Evolutionary conservation across 2,113 vertebrate species (phyloP).

Genomic region (Toxostoma redivivum): DNA sequence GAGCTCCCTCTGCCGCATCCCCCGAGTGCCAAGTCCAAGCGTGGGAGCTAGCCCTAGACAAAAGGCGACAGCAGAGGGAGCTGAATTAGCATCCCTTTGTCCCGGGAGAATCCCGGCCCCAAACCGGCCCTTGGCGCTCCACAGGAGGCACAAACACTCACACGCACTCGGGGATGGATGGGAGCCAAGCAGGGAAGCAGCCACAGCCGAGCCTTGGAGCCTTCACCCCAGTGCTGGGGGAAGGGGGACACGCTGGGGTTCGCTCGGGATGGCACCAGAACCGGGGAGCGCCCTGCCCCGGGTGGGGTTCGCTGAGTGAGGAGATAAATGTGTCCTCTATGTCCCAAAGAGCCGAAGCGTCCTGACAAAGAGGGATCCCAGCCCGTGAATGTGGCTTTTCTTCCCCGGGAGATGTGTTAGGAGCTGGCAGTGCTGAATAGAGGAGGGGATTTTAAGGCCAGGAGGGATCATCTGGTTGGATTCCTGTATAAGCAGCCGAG

Average conservation of each 20-base stretch:
- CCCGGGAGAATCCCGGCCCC: constrained; percentile 43
- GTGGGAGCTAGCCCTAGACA: constrained; percentile 66
- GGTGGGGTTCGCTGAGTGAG: neutral
- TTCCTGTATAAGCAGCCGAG: neutral
- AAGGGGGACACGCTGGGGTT: neutral
- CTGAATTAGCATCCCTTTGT: constrained; percentile 73
- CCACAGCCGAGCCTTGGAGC: neutral
- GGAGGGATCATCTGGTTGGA: constrained; percentile 12
- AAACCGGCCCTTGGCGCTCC: neutral
- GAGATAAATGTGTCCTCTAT: accelerated
- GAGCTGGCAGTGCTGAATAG: constrained; percentile 23
- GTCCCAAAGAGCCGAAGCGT: neutral
- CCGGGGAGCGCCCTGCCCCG: accelerated
- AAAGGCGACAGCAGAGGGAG: constrained; percentile 68
- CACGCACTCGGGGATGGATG: neutral
- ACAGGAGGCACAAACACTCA: constrained; percentile 25
- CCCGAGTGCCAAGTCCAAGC: constrained; percentile 53
- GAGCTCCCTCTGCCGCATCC: constrained; percentile 61
- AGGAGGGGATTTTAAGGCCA: neutral
- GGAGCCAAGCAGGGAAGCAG: neutral
- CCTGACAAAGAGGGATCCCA: neutral
- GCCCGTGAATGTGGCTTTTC: neutral
- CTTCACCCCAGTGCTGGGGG: neutral
- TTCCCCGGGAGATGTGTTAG: neutral
- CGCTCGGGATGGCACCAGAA: neutral